phyloP scores from a whole-genome alignment of 2,797 vertebrate species.

The Parauchenoglanis ngamensis region DNA sequence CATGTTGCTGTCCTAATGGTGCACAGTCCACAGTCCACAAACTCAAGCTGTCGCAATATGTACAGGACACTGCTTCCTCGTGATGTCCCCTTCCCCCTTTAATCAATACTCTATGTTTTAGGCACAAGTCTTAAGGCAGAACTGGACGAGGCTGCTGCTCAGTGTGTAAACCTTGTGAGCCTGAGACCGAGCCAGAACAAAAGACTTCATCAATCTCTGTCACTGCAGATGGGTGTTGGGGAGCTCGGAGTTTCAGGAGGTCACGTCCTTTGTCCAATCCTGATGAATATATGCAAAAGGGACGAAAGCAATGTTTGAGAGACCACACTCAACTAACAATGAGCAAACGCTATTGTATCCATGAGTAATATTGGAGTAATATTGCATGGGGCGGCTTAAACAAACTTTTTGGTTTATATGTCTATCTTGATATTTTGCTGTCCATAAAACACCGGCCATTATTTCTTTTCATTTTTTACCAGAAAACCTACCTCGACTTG shows the following conservation, averaged over 20 bases:
- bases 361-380: constrained; percentile 1
- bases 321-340: not conserved
- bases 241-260: constrained; percentile 47
- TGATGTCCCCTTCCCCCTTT: constrained; percentile 9
- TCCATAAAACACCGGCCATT: not conserved
- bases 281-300: constrained; percentile 50
- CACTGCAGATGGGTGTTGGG: constrained; percentile 60
- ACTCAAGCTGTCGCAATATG: constrained; percentile 42
- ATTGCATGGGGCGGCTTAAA: not conserved
- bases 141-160: constrained; percentile 37
- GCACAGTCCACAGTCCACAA: constrained; percentile 46
- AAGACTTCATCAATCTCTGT: constrained; percentile 72
- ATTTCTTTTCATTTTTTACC: not conserved
- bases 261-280: constrained; percentile 55
- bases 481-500: not conserved
- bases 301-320: not conserved
- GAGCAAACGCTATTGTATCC: constrained; percentile 15
- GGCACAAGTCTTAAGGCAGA: constrained; percentile 5
- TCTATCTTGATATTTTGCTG: not conserved
- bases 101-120: constrained; percentile 42
- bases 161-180: constrained; percentile 44
- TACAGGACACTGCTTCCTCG: constrained; percentile 34
- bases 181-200: constrained; percentile 68
- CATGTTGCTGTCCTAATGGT: constrained; percentile 33
- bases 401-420: not conserved